Conservation (phyloP, 1,140 invertebrate genomes). For the Diorhabda elongata region DNA sequence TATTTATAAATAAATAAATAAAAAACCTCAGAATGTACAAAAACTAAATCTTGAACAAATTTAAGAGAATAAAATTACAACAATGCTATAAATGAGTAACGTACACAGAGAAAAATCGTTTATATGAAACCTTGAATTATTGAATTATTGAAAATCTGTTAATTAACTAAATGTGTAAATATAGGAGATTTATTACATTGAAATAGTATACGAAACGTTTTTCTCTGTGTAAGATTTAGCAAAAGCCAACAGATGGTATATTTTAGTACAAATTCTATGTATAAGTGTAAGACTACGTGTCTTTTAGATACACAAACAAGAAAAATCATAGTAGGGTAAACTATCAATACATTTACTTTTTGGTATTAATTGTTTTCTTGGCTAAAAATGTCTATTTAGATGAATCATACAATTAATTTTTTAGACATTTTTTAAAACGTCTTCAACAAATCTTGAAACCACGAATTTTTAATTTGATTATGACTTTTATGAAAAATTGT, state of each 20-base stretch:
- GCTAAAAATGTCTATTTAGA: too few relatives aligned
- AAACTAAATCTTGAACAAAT: constrained; percentile 18
- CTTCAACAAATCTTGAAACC: too few relatives aligned
- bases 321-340: constrained; percentile 1
- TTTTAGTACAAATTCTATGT: constrained; percentile 1
- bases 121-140: too few relatives aligned
- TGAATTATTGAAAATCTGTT: neutral
- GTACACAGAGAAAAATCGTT: neutral
- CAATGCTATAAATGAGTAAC: constrained; percentile 14
- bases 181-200: neutral
- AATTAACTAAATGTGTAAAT: neutral
- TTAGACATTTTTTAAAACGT: too few relatives aligned
- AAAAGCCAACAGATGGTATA: constrained; percentile 4
- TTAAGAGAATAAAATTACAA: constrained; percentile 16
- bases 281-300: neutral
- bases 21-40: constrained; percentile 31
- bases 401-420: too few relatives aligned
- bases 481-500: too few relatives aligned
- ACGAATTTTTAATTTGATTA: too few relatives aligned
- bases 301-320: neutral
- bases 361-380: neutral
- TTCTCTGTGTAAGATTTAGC: neutral
- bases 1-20: constrained; percentile 32
- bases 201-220: constrained; percentile 7
- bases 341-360: neutral